Conservation (phyloP, 2,113 vertebrate species). For the Ammospiza caudacuta region DNA sequence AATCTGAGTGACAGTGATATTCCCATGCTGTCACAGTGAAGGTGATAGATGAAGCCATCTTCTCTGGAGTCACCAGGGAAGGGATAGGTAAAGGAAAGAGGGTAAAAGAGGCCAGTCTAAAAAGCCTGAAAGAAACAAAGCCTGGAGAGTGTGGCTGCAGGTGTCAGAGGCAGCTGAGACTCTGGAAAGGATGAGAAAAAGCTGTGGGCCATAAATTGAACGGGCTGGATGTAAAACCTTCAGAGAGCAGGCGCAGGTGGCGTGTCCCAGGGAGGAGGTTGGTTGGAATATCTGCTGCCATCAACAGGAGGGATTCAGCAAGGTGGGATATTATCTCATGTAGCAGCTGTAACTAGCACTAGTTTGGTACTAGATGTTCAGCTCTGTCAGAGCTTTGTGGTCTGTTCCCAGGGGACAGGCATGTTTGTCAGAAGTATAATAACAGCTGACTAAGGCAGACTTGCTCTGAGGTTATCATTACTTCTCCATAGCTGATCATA, state of each 20-base stretch:
- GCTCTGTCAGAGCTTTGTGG: background rate
- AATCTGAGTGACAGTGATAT: background rate
- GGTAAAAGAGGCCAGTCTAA: background rate
- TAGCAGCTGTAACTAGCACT: background rate
- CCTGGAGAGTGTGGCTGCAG: background rate
- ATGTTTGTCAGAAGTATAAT: background rate
- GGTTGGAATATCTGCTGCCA: background rate
- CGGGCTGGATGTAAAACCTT: background rate
- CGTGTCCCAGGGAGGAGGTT: background rate
- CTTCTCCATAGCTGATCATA: background rate
- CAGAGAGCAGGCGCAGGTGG: background rate
- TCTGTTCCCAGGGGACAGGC: background rate
- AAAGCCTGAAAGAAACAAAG: background rate
- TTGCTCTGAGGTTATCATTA: background rate
- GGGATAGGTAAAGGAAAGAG: background rate
- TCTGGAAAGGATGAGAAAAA: background rate
- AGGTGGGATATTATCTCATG: background rate
- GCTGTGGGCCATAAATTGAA: background rate
- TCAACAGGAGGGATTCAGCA: background rate
- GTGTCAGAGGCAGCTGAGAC: background rate
- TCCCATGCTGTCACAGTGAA: background rate
- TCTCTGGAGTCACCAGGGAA: background rate
- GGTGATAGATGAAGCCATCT: background rate
- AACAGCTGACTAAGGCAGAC: background rate
- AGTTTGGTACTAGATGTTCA: background rate